Percentiles rank a stretch among this genome's conserved stretches.
Evolutionary conservation across 2,113 vertebrate species (phyloP).

Genomic region (Carassius auratus): DNA sequence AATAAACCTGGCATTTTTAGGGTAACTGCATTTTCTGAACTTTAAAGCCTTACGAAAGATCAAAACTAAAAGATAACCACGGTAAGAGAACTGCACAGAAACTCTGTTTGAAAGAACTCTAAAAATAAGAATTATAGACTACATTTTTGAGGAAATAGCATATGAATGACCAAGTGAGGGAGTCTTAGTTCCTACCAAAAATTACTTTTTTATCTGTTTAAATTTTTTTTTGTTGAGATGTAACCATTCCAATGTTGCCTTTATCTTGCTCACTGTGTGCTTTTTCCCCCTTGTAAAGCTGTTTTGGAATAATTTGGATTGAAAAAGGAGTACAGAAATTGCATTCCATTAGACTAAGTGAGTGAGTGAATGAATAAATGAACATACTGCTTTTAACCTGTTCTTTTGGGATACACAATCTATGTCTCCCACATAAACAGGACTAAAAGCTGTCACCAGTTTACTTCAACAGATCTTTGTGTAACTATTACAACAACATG

Average conservation of each 20-base stretch:
- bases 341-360: background rate
- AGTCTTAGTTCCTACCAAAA: background rate
- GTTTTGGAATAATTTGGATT: background rate
- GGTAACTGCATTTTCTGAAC: constrained; percentile 1
- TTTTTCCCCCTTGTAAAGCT: background rate
- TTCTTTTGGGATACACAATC: background rate
- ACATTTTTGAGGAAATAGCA: background rate
- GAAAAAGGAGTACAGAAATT: background rate
- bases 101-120: background rate
- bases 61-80: background rate
- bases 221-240: background rate
- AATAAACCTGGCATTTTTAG: background rate
- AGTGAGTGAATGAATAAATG: background rate
- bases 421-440: background rate
- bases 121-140: background rate
- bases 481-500: constrained; percentile 34
- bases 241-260: background rate
- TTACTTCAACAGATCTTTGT: constrained; percentile 16
- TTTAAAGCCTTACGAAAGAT: constrained; percentile 1
- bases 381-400: background rate
- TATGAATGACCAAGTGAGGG: background rate
- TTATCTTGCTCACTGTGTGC: background rate
- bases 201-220: background rate
- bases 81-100: background rate
- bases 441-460: constrained; percentile 27